These are phyloP conservation scores for Rhadinocentrus ornatus DNA, from an alignment of 2,797 vertebrate species.

Conservation along the genomic window DNA sequence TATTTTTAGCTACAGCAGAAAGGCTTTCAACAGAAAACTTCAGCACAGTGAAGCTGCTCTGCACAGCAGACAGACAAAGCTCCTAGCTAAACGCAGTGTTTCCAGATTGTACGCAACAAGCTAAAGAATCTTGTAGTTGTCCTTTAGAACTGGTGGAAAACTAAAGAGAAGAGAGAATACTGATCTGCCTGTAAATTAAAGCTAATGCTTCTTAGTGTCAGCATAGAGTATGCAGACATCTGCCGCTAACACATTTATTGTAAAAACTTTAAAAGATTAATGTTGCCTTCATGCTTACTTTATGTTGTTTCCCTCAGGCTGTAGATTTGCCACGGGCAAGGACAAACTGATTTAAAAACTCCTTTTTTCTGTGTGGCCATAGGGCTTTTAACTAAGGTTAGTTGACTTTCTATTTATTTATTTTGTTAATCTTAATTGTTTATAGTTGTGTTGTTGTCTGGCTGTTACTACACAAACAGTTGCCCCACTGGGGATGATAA, in stretches of 20 bases:
- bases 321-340: too few species aligned
- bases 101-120: constrained; percentile 11
- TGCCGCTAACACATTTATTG: background rate
- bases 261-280: background rate
- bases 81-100: background rate
- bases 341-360: too few species aligned
- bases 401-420: too few species aligned
- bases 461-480: too few species aligned
- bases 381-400: too few species aligned
- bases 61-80: constrained; percentile 7
- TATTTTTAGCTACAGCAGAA: constrained; percentile 15
- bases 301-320: too few species aligned
- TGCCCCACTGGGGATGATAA: too few species aligned
- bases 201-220: background rate
- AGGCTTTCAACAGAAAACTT: constrained; percentile 4
- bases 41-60: background rate
- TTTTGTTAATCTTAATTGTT: too few species aligned
- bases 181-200: background rate
- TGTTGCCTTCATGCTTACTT: background rate
- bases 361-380: too few species aligned
- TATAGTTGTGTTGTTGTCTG: too few species aligned
- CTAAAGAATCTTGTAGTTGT: background rate
- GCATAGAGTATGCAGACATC: background rate
- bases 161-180: background rate
- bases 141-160: constrained; percentile 5